These are phyloP conservation scores for Copsychus sechellarum DNA, from an alignment of 2,113 vertebrate species.

Conservation along the genomic window DNA sequence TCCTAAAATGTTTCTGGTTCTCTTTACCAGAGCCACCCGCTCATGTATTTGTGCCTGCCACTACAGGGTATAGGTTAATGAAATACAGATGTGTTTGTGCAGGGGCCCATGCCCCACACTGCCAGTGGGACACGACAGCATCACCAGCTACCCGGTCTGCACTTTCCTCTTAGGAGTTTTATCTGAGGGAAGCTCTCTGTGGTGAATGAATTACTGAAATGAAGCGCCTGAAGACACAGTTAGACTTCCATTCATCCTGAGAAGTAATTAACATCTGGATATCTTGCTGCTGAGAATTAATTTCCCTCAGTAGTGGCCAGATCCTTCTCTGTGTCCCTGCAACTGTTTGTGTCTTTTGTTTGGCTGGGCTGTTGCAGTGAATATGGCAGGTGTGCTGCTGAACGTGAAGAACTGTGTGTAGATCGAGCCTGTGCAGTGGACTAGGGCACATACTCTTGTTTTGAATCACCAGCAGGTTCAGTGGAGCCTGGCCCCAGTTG, in stretches of 20 bases:
- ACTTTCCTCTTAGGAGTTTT: neutral
- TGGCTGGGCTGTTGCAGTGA: neutral
- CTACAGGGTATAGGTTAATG: neutral
- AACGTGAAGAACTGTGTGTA: fast-evolving
- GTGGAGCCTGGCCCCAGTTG: neutral
- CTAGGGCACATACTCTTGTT: neutral
- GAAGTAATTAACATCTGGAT: slow-evolving; percentile 37
- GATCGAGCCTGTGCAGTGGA: fast-evolving
- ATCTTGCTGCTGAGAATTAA: neutral
- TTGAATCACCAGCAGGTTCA: neutral
- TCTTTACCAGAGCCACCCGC: fast-evolving
- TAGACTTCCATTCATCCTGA: neutral
- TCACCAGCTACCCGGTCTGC: neutral
- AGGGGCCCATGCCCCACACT: neutral
- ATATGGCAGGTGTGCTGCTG: neutral
- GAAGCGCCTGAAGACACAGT: neutral
- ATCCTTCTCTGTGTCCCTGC: neutral
- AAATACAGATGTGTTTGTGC: neutral
- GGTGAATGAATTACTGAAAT: slow-evolving; percentile 36
- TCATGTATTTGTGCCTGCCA: fast-evolving
- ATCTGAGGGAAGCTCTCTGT: neutral
- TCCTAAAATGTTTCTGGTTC: neutral
- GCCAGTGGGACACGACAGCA: fast-evolving
- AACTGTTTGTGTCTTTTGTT: neutral
- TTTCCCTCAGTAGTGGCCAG: neutral